Evolutionary conservation across 2,888 invertebrate genomes (phyloP).

Genomic region (Sarcophaga carnaria): DNA sequence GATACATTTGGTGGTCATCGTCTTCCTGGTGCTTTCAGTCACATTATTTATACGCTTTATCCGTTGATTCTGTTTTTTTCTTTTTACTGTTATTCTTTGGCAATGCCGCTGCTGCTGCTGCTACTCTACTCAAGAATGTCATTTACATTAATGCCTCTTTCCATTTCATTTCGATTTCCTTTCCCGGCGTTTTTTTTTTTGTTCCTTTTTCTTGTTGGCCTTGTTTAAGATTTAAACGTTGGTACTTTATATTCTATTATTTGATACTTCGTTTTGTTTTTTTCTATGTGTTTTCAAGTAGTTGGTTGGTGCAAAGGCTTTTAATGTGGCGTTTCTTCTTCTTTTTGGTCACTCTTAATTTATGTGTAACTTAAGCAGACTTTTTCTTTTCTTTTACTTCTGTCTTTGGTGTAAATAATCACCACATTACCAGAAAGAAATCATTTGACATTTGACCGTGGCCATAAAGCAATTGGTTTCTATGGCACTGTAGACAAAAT

Average conservation of each 20-base stretch:
- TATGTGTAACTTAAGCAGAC: no score
- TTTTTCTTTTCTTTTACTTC: no score
- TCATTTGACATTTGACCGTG: slow-evolving; percentile 41
- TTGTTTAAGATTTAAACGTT: slow-evolving; percentile 29
- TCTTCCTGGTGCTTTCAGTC: background rate
- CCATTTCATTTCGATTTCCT: slow-evolving; percentile 40
- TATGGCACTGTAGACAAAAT: no score
- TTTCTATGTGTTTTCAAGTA: no score
- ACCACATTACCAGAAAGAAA: slow-evolving; percentile 26
- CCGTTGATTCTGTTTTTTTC: background rate
- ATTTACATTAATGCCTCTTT: slow-evolving; percentile 31
- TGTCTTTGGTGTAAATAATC: slow-evolving; percentile 46
- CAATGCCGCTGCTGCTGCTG: no score
- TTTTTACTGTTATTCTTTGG: background rate
- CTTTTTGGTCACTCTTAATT: no score
- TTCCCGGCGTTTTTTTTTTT: background rate
- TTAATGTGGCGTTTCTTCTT: no score
- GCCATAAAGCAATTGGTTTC: background rate
- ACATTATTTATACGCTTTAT: slow-evolving; percentile 11
- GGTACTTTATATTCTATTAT: slow-evolving; percentile 45
- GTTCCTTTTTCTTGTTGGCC: background rate
- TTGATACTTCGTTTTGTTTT: background rate
- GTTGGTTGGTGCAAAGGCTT: no score
- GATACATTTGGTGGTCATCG: no score
- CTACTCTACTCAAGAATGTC: slow-evolving; percentile 28